Evolutionary conservation across 2,797 vertebrate species (phyloP), one percentile per base, ranked within the genome.

Genomic region (Karalla daura): DNA sequence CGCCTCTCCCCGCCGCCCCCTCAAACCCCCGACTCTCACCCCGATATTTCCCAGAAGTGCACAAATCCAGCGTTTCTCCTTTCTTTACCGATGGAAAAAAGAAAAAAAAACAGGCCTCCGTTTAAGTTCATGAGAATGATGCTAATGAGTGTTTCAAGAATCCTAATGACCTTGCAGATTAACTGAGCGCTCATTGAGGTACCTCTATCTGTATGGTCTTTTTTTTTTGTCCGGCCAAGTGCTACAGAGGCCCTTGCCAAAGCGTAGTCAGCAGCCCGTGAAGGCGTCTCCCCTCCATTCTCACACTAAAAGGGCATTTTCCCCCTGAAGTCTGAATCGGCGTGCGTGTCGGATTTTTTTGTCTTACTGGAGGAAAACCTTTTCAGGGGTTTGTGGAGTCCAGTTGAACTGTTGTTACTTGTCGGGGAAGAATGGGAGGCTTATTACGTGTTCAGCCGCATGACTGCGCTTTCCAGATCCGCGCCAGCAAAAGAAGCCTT

Each of bases 201-300:
- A 94, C 93, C 89, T 94, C 84, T 89, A 91, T 83, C 92, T 92
- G 89, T 43, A 89, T 35, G 46, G 51, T 68, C 64, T 71, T 86
- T 90, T 94, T 90, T 92, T 94, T 91, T 91, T 94, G 93, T 96
- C 92, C 88, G 76, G 86, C 92, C 93, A 91, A 93, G 89, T 92
- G 90, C 81, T 92, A 71, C 76, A 74, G 94, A 93, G 95, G 93
- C 86, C 89, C 94, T 91, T 92, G 93, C 88, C 56, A 91, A 97
- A 93, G 94, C 93, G 92, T 94, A 96, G 94, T 90, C 95, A 97
- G 90, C 94, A 93, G 97, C 94, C 97, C 95, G 94, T 98, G 96
- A 98, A 98, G 96, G 96, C 95, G 94, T 96, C 95, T 95, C 85
- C 80, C 89, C 92, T 91, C 89, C 92, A 91, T 93, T 93, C 92